A percentile compares a stretch with the other conserved stretches of the same genome.
These are phyloP conservation scores for Hemichromis elongatus DNA, from an alignment of 2,113 vertebrate species.

Conservation along the genomic window DNA sequence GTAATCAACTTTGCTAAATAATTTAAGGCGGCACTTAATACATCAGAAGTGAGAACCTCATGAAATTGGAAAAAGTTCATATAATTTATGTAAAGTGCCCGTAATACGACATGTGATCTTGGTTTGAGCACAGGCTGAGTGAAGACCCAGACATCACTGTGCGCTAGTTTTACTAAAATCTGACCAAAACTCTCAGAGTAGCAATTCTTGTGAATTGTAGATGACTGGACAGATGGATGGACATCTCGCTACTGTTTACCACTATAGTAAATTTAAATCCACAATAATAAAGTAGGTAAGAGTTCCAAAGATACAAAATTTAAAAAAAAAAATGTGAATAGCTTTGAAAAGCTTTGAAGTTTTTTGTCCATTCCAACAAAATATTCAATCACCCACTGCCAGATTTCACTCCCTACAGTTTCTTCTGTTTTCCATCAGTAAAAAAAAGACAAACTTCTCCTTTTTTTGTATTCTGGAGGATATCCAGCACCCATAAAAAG, in stretches of 20 bases:
- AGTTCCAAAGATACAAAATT: neutral
- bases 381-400: neutral
- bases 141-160: neutral
- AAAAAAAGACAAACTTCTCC: neutral
- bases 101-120: rapidly evolving
- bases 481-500: neutral
- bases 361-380: neutral
- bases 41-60: neutral
- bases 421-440: neutral
- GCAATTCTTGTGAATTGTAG: neutral
- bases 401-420: neutral
- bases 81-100: neutral
- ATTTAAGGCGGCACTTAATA: neutral
- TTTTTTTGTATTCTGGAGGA: neutral
- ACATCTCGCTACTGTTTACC: neutral
- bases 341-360: neutral
- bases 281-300: neutral
- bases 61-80: neutral
- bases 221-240: rapidly evolving
- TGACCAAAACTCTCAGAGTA: neutral
- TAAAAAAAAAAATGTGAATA: neutral
- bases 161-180: neutral
- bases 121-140: neutral
- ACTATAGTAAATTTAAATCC: neutral
- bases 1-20: neutral